phyloP scores from a whole-genome alignment of 1,140 invertebrate genomes.

The Aphelinus atriplicis region DNA sequence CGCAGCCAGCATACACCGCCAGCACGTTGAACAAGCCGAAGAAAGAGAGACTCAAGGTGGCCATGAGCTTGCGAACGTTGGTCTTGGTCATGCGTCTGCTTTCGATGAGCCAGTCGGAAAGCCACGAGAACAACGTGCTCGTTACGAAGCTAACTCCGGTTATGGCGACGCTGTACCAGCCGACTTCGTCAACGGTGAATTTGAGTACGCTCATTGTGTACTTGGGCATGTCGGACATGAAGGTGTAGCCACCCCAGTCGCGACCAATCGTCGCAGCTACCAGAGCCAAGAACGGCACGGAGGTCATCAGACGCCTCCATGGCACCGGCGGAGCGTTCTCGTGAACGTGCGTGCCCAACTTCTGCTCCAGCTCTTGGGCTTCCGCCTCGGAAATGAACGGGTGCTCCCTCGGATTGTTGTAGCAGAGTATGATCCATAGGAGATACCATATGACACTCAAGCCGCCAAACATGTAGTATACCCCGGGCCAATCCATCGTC shows the following conservation, averaged over 20 bases:
- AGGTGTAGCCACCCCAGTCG: slow-evolving; percentile 94
- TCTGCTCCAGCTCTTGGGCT: slow-evolving; percentile 75
- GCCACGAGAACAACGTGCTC: slow-evolving; percentile 72
- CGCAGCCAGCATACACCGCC: slow-evolving; percentile 82
- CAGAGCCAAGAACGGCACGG: slow-evolving; percentile 78
- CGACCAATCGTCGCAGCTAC: slow-evolving; percentile 81
- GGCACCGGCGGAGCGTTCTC: slow-evolving; percentile 72
- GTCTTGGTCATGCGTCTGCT: slow-evolving; percentile 69
- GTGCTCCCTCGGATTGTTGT: slow-evolving; percentile 81
- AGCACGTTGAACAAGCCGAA: slow-evolving; percentile 81
- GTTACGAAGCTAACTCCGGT: slow-evolving; percentile 66
- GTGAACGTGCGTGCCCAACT: slow-evolving; percentile 67
- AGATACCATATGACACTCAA: slow-evolving; percentile 79
- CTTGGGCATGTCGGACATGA: slow-evolving; percentile 90
- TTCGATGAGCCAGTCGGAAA: slow-evolving; percentile 76
- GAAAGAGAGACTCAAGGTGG: slow-evolving; percentile 75
- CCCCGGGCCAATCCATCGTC: slow-evolving; percentile 74
- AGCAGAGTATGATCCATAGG: slow-evolving; percentile 77
- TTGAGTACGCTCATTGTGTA: slow-evolving; percentile 90
- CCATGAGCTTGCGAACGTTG: slow-evolving; percentile 77
- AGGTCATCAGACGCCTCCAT: slow-evolving; percentile 80
- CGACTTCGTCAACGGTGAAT: slow-evolving; percentile 80
- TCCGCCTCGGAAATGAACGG: slow-evolving; percentile 85
- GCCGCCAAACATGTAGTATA: slow-evolving; percentile 86
- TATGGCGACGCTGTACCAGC: slow-evolving; percentile 77